phyloP scores from a whole-genome alignment of 2,888 invertebrate species.

The Didymodactylos carnosus region DNA sequence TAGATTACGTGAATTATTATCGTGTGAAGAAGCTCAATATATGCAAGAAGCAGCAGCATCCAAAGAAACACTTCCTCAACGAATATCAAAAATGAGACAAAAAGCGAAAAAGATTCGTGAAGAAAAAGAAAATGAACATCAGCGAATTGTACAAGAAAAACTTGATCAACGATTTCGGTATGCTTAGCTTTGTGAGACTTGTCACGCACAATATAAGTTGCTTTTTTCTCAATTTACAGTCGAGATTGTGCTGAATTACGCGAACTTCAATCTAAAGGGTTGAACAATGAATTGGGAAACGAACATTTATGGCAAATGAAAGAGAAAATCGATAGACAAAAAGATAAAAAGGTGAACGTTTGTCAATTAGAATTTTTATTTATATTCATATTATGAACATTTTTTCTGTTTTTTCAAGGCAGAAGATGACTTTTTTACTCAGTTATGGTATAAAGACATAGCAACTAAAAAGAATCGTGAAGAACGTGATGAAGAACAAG shows the following conservation, averaged over 20 bases:
- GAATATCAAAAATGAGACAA: neutral
- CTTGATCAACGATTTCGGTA: neutral
- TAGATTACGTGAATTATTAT: neutral
- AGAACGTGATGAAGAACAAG: neutral
- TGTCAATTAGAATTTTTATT: too few relatives aligned
- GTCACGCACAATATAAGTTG: too few relatives aligned
- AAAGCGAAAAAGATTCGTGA: neutral
- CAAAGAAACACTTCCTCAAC: neutral
- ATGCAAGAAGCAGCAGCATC: neutral
- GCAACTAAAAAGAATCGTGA: neutral
- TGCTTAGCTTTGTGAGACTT: too few relatives aligned
- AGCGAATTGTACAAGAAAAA: neutral
- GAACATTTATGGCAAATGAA: constrained; percentile 1
- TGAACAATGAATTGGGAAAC: neutral
- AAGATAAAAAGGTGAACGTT: neutral
- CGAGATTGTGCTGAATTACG: constrained; percentile 1
- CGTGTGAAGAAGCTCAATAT: neutral
- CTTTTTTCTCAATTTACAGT: too few relatives aligned
- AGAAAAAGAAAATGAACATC: neutral
- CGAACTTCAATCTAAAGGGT: neutral
- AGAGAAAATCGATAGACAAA: neutral
- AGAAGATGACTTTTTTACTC: neutral
- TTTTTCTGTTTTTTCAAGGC: neutral
- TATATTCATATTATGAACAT: too few relatives aligned
- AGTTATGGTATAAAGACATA: neutral